Conservation (phyloP, 2,888 invertebrate genomes). For the Itoplectis maculator region DNA sequence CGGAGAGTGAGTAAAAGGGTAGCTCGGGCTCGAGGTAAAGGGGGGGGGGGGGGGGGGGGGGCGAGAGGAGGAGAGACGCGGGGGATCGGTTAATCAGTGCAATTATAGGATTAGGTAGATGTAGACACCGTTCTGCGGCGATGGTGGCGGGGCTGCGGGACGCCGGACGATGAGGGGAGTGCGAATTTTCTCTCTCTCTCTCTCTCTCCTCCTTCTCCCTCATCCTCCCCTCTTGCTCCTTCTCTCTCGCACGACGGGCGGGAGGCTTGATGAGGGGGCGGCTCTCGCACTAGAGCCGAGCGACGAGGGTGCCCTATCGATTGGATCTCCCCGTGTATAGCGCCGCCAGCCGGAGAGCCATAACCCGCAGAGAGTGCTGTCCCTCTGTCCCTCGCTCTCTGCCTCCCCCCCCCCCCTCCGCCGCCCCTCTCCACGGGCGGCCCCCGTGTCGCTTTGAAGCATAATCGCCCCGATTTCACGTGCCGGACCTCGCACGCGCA, state of each 20-base stretch:
- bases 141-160: slow-evolving; percentile 42
- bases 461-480: slow-evolving; percentile 73
- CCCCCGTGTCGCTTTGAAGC: slow-evolving; percentile 73
- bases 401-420: too few species aligned
- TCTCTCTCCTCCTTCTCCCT: neutral
- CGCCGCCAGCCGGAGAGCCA: slow-evolving; percentile 46
- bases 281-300: slow-evolving; percentile 29
- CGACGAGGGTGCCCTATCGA: slow-evolving; percentile 71
- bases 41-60: too few species aligned
- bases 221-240: too few species aligned
- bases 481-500: slow-evolving; percentile 53
- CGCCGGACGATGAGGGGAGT: slow-evolving; percentile 35
- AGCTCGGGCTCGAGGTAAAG: too few species aligned
- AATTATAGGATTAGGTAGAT: slow-evolving; percentile 72
- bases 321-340: slow-evolving; percentile 71
- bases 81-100: slow-evolving; percentile 71
- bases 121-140: slow-evolving; percentile 63
- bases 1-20: slow-evolving; percentile 41
- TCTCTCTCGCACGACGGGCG: slow-evolving; percentile 24
- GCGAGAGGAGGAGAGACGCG: slow-evolving; percentile 53
- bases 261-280: slow-evolving; percentile 57
- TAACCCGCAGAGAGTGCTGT: slow-evolving; percentile 52
- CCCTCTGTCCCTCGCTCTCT: slow-evolving; percentile 22
- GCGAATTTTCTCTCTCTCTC: too few species aligned
- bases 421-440: neutral